Evolutionary conservation across 2,888 invertebrate genomes (phyloP).

Genomic region (Caenorhabditis sp.): DNA sequence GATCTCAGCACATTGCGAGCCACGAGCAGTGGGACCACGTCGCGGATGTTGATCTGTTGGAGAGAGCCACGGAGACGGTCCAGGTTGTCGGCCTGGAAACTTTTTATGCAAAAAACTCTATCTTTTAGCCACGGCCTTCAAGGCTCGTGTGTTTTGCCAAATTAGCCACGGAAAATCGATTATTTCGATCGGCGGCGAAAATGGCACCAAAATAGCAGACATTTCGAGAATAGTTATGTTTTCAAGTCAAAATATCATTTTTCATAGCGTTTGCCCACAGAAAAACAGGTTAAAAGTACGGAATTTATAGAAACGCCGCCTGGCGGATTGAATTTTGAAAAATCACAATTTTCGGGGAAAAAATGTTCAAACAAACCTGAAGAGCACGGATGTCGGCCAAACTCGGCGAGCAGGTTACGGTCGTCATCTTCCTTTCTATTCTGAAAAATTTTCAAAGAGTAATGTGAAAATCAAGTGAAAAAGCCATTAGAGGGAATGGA

Average conservation of each 20-base stretch:
- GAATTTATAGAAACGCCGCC: no score
- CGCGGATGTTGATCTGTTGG: constrained; percentile 64
- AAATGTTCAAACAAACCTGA: constrained; percentile 28
- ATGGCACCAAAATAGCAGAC: no score
- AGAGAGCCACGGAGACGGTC: constrained; percentile 70
- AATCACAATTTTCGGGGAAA: no score
- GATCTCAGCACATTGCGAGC: constrained; percentile 74
- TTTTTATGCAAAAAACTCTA: background rate
- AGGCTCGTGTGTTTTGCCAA: no score
- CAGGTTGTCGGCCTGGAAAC: constrained; percentile 68
- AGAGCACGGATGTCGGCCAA: constrained; percentile 72
- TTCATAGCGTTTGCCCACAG: no score
- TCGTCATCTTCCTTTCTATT: constrained; percentile 36
- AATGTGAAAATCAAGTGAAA: constrained; percentile 26
- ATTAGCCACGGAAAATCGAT: no score
- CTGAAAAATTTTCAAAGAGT: constrained; percentile 12
- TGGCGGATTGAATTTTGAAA: no score
- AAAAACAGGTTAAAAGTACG: no score
- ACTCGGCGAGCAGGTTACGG: constrained; percentile 68
- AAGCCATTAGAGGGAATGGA: constrained; percentile 1
- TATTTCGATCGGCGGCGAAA: no score
- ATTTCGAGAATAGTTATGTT: no score
- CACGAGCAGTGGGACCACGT: constrained; percentile 74
- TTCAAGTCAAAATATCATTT: no score
- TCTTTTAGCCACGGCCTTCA: no score